Evolutionary conservation across 2,888 invertebrate genomes (phyloP), one percentile per base, ranked within the genome.

Genomic region (Mylabris sibirica): DNA sequence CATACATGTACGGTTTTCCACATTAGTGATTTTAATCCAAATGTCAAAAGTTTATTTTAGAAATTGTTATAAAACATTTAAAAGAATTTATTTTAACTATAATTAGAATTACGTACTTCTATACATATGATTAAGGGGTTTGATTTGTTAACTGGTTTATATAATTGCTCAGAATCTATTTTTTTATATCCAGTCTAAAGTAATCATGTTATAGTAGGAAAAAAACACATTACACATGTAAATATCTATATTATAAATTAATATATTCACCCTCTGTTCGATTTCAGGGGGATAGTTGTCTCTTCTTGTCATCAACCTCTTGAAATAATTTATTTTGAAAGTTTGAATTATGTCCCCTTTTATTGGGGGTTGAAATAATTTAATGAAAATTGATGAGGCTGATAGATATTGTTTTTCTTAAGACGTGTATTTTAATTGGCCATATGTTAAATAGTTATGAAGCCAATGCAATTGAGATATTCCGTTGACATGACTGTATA

Each of bases 191-290:
- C 60, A 30, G 30, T 12, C 57, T 57, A 17, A 22, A 59, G 34
- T 20, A 8, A 64, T 59, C 49, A 59, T n/a, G 20, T 63, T 63
- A 62, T 63, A 64, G 63, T 66, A 68, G 63, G 63, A 68, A 71
- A 66, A 68, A 68, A 69, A 64, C 66, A 49, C 64, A 66, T 69
- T 67, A 71, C 71, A 71, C 66, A 60, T 71, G 71, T 71, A 66
- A 63, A 65, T 62, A 60, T 60, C 66, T 65, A 62, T 61, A 49
- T 66, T 63, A 71, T 71, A 65, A 69, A 71, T 71, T 71, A 69
- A 69, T 71, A 65, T 68, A 71, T 69, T 69, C 68, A 69, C 69
- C 71, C 68, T 53, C 11, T 3, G 49, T 20, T 53, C 49, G 49
- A 53, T 53, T 44, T 44, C n/a, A 6, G 11, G 44, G 49, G 49